Base-by-base conservation (phyloP, 2,888 invertebrate species). In the Herminia tarsipennalis region DNA sequence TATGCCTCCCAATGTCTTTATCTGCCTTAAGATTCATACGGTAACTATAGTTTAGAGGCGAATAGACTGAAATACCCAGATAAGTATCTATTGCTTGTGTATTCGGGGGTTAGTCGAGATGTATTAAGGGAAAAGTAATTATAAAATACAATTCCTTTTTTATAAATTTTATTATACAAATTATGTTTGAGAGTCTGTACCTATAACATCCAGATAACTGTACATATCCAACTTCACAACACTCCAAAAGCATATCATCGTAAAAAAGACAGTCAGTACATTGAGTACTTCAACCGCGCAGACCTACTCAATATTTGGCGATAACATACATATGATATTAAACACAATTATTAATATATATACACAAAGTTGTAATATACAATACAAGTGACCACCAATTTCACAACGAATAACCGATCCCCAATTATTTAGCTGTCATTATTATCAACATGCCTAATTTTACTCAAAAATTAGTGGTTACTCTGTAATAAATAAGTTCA, bases 91-190 rank as follows among this genome's bases (percentile, higher is more conserved):
- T n/a, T n/a, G n/a, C n/a, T n/a, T n/a, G n/a, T n/a, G n/a, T n/a
- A n/a, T n/a, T n/a, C n/a, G n/a, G n/a, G n/a, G n/a, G n/a, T n/a
- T n/a, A n/a, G n/a, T n/a, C n/a, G n/a, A n/a, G n/a, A n/a, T n/a
- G n/a, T n/a, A n/a, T n/a, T n/a, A n/a, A 13, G 1, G 10, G 6
- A 10, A 22, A 6, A 16, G 6, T n/a, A 21, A 33, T 8, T 4
- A 21, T 21, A 20, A 12, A 2, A 12, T 13, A 8, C 1, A 12
- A 21, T 24, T 29, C 27, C 17, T 43, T 51, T 47, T 61, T 61
- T 61, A 54, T 9, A 53, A 57, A 39, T 66, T 78, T 77, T 76
- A 76, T 74, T 78, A 76, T 68, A 76, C 66, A 79, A 80, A 78
- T 70, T 74, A 73, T 55, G 54, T 55, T 37, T 37, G 50, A 46